Evolutionary conservation across 2,888 invertebrate genomes (phyloP), one percentile per base, ranked within the genome.

Genomic region (Oscheius sp.): DNA sequence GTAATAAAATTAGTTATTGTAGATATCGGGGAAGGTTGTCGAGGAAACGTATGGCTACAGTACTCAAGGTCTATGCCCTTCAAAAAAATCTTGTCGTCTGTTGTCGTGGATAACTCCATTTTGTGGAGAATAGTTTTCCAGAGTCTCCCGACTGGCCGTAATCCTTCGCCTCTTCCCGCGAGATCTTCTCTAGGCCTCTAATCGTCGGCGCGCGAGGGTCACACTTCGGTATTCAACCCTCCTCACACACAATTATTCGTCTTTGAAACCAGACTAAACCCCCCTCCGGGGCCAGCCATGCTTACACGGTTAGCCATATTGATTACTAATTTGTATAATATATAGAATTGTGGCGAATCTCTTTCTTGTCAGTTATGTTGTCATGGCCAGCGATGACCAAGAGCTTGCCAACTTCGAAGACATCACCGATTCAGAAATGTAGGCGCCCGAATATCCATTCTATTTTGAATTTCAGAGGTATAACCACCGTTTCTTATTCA

Each of bases 191-290:
- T 45, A 41, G 21, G 41, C 61, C 18, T 43, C 61, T n/a, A n/a
- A n/a, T n/a, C n/a, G n/a, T 35, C 35, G 46, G 45, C 63, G 61
- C 66, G 49, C 49, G 52, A 66, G 66, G 66, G 66, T 66, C 66
- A 66, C 66, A 66, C 66, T 66, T 66, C 49, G 66, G 66, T 52
- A 66, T 66, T 66, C 66, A 61, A 16, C 35, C 66, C 27, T 29
- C 58, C 27, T 29, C 35, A 43, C 41, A n/a, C 35, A 43, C 35
- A 35, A 35, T 35, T 35, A 35, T 35, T 35, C 35, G 35, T 35
- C 35, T 35, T 61, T 61, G 45, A 61, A 45, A 61, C 43, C 43
- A 61, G 61, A 18, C 61, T 21, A 25, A n/a, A 35, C 35, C 35
- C n/a, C 35, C 58, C 58, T 58, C 58, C 29, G 35, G 25, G 58